Conservation (phyloP, 2,888 invertebrate species). For the Fragum sueziense region DNA sequence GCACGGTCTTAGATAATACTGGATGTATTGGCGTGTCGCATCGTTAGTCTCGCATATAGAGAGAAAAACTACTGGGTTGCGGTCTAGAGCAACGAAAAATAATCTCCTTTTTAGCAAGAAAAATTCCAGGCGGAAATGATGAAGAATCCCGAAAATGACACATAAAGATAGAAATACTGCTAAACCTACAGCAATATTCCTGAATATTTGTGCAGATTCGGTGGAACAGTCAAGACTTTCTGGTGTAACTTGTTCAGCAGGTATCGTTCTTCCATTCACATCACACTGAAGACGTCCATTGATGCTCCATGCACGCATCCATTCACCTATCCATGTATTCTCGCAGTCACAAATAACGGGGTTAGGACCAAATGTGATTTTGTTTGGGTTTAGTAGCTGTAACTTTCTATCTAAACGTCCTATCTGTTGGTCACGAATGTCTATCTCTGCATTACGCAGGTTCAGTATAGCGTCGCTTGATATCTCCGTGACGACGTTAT, state of each 20-base stretch:
- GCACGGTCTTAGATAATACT: not conserved
- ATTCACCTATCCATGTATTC: conserved; percentile 39
- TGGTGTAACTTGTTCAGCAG: not conserved
- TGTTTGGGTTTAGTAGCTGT: conserved; percentile 14
- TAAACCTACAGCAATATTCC: not conserved
- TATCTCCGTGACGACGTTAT: conserved; percentile 21
- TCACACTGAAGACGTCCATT: conserved; percentile 11
- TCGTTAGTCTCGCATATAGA: conserved; percentile 20
- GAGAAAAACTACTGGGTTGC: not conserved
- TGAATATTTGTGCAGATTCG: not conserved
- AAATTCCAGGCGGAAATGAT: not conserved
- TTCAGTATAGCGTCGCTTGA: not conserved
- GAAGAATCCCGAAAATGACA: not conserved
- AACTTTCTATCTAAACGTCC: not conserved
- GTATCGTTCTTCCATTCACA: not conserved
- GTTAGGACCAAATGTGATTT: conserved; percentile 25
- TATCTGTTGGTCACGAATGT: conserved; percentile 23
- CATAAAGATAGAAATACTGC: not conserved
- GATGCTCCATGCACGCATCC: conserved; percentile 25
- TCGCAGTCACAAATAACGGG: conserved; percentile 34
- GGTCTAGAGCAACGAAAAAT: not conserved
- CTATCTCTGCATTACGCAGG: not conserved
- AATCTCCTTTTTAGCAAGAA: conserved; percentile 7
- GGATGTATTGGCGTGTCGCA: not conserved
- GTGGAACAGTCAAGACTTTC: not conserved